Conservation (phyloP, 2,797 vertebrate species). For the Buphagus erythrorhynchus region DNA sequence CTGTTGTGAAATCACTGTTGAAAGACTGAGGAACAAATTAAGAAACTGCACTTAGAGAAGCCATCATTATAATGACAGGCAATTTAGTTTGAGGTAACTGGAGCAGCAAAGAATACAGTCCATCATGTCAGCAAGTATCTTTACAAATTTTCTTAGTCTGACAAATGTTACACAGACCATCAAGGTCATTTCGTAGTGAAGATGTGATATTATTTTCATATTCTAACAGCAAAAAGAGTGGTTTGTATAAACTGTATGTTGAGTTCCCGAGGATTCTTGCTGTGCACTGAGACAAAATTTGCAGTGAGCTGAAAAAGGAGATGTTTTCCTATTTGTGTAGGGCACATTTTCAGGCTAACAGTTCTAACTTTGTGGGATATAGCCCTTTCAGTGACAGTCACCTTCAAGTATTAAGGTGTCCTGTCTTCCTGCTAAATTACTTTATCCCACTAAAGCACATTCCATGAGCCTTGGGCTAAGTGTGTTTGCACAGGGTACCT, state of each 20-base stretch:
- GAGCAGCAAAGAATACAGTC: slow-evolving; percentile 75
- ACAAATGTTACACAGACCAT: slow-evolving; percentile 71
- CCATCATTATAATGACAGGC: slow-evolving; percentile 84
- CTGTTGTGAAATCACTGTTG: slow-evolving; percentile 63
- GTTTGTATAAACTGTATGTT: slow-evolving; percentile 55
- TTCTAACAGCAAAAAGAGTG: slow-evolving; percentile 28
- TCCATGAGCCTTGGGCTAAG: not conserved
- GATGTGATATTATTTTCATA: slow-evolving; percentile 66
- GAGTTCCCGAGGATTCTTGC: slow-evolving; percentile 63
- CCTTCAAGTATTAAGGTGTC: not conserved
- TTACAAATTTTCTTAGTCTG: slow-evolving; percentile 79
- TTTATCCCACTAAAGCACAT: not conserved
- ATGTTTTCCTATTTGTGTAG: not conserved
- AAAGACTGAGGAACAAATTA: slow-evolving; percentile 69
- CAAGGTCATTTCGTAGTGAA: slow-evolving; percentile 76
- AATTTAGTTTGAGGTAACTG: slow-evolving; percentile 81
- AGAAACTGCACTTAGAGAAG: slow-evolving; percentile 74
- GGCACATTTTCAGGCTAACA: slow-evolving; percentile 2
- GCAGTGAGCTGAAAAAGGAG: not conserved
- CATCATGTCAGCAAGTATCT: slow-evolving; percentile 82
- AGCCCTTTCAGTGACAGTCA: not conserved
- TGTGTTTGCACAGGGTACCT: not conserved
- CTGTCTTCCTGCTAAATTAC: not conserved
- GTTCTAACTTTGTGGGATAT: not conserved
- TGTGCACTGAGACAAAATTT: not conserved